These are phyloP conservation scores for Scaptomyza montana DNA, from an alignment of 1,140 invertebrate species.

Conservation along the genomic window DNA sequence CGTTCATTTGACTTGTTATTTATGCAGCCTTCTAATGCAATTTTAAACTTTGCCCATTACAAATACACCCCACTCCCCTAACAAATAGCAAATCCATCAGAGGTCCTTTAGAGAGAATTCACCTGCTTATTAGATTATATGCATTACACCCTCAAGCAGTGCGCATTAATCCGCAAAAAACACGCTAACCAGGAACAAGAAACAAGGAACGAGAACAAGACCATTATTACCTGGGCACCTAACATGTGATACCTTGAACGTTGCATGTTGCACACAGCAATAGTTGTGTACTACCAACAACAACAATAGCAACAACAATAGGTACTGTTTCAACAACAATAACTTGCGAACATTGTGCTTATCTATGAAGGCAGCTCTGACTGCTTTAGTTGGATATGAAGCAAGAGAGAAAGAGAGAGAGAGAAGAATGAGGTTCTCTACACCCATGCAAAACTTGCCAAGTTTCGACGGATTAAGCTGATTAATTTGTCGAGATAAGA, in stretches of 20 bases:
- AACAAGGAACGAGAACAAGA: constrained; percentile 12
- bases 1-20: constrained; percentile 39
- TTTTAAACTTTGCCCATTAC: constrained; percentile 57
- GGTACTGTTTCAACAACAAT: constrained; percentile 49
- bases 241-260: constrained; percentile 75
- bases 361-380: constrained; percentile 62
- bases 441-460: constrained; percentile 59
- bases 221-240: constrained; percentile 37
- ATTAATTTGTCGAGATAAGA: constrained; percentile 79
- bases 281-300: neutral
- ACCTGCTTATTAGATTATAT: constrained; percentile 79
- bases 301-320: constrained; percentile 28
- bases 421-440: constrained; percentile 8
- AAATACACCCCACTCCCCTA: constrained; percentile 9
- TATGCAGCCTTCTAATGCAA: constrained; percentile 71
- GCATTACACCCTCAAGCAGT: constrained; percentile 68
- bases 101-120: constrained; percentile 45
- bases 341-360: constrained; percentile 62
- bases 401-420: neutral
- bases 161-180: constrained; percentile 67
- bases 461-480: constrained; percentile 81
- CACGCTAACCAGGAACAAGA: constrained; percentile 35
- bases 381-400: constrained; percentile 38
- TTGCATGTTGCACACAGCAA: constrained; percentile 68
- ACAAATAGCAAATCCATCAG: constrained; percentile 25